Conservation (phyloP, 2,888 invertebrate species). For the Torymus aiolomorphi region DNA sequence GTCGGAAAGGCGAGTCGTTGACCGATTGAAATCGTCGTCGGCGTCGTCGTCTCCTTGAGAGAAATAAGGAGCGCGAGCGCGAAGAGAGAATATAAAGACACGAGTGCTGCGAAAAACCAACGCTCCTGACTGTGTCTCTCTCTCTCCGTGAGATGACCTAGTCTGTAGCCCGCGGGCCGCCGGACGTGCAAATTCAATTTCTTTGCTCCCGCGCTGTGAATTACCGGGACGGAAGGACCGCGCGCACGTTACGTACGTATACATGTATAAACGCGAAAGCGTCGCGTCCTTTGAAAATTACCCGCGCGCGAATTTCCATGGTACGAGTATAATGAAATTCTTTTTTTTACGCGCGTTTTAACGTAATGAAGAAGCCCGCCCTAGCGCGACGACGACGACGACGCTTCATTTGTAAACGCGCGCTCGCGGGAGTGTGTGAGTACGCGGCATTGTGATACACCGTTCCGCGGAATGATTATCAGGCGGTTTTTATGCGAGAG, state of each 20-base stretch:
- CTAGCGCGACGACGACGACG: neutral
- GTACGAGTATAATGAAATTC: conserved; percentile 7
- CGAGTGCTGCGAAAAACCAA: too few species aligned
- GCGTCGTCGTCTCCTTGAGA: neutral
- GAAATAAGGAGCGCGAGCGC: neutral
- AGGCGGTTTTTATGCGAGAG: too few species aligned
- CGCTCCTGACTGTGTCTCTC: neutral
- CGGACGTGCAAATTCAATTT: conserved; percentile 33
- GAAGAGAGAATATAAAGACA: too few species aligned
- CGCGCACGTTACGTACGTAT: neutral
- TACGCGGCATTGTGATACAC: too few species aligned
- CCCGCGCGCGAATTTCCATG: conserved; percentile 22
- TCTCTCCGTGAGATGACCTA: neutral
- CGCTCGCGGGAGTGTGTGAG: too few species aligned
- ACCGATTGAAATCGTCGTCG: conserved; percentile 39
- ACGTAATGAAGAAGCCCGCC: neutral
- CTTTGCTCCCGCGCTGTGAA: conserved; percentile 4
- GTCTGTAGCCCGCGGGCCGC: neutral
- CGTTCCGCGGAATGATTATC: too few species aligned
- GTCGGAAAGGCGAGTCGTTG: conserved; percentile 18
- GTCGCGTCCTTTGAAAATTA: conserved; percentile 22
- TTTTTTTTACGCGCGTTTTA: conserved; percentile 7
- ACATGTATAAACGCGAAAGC: neutral
- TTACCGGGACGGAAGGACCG: conserved; percentile 2
- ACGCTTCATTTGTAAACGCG: conserved; percentile 17